Evolutionary conservation across 2,113 vertebrate genomes (phyloP).

Genomic region (Hymenochirus boettgeri): DNA sequence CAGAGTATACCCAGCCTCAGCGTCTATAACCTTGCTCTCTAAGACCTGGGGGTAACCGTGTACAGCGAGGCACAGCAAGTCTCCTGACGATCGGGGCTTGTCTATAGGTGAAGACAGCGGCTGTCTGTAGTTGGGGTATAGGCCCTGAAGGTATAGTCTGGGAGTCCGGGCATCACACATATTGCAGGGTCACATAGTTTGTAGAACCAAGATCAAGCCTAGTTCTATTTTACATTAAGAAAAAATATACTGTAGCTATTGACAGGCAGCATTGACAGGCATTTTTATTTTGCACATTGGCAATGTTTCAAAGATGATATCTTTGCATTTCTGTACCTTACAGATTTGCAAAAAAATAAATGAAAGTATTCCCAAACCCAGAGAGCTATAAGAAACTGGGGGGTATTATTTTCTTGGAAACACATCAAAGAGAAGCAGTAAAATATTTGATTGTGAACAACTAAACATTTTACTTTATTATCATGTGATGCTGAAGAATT

Average conservation of each 20-base stretch:
- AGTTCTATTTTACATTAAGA: constrained; percentile 13
- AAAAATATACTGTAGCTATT: constrained; percentile 15
- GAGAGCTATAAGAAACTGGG: not conserved
- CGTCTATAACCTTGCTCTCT: too few species aligned
- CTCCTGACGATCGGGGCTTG: too few species aligned
- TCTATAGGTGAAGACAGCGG: too few species aligned
- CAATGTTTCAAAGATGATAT: constrained; percentile 22
- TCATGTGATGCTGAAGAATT: not conserved
- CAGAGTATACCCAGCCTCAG: too few species aligned
- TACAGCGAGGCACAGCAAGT: too few species aligned
- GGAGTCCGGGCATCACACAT: too few species aligned
- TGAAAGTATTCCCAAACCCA: constrained; percentile 7
- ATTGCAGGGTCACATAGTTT: constrained; percentile 14
- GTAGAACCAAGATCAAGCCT: constrained; percentile 14
- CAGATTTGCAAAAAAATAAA: constrained; percentile 29
- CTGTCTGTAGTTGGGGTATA: too few species aligned
- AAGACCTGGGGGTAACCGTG: too few species aligned
- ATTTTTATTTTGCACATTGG: constrained; percentile 20
- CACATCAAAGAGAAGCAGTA: constrained; percentile 3
- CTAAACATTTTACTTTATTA: not conserved
- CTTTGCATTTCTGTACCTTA: constrained; percentile 8
- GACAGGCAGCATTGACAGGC: constrained; percentile 7
- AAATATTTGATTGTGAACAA: not conserved
- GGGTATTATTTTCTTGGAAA: constrained; percentile 9
- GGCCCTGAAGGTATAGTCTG: too few species aligned